Percentiles rank a stretch among this genome's conserved stretches.
Conservation (phyloP, 1,140 invertebrate species). For the Meteorus sp. region DNA sequence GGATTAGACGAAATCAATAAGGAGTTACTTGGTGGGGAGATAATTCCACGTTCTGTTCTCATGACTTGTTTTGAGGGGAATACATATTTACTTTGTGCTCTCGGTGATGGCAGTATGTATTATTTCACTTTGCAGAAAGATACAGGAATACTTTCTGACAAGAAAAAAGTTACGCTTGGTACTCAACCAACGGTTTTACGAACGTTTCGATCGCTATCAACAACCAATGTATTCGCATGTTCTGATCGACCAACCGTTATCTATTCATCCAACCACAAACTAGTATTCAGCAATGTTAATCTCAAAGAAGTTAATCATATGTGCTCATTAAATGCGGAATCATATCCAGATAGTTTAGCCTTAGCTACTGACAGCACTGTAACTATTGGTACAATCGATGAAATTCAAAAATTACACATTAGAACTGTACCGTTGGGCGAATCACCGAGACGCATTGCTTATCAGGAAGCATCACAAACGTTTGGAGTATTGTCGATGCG, state of each 20-base stretch:
- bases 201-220: constrained; percentile 89
- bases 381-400: constrained; percentile 97
- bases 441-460: constrained; percentile 89
- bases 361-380: constrained; percentile 91
- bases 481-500: constrained; percentile 93
- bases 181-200: constrained; percentile 94
- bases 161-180: constrained; percentile 92
- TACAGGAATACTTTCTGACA: constrained; percentile 74
- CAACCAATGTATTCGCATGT: constrained; percentile 98
- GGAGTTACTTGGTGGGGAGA: constrained; percentile 90
- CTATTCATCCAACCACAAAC: constrained; percentile 97
- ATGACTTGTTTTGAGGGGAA: constrained; percentile 93
- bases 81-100: constrained; percentile 87
- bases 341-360: constrained; percentile 93
- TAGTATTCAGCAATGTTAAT: constrained; percentile 99
- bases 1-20: constrained; percentile 77
- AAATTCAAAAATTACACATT: constrained; percentile 98
- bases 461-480: constrained; percentile 92
- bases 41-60: constrained; percentile 93
- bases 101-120: constrained; percentile 97
- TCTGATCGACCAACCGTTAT: constrained; percentile 98
- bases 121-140: constrained; percentile 86
- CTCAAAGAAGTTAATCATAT: constrained; percentile 97
- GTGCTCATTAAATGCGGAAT: constrained; percentile 94
- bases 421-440: constrained; percentile 92